Percentiles rank a stretch among this genome's conserved stretches.
phyloP scores from a whole-genome alignment of 2,113 vertebrate species.

The Pelobates fuscus region DNA sequence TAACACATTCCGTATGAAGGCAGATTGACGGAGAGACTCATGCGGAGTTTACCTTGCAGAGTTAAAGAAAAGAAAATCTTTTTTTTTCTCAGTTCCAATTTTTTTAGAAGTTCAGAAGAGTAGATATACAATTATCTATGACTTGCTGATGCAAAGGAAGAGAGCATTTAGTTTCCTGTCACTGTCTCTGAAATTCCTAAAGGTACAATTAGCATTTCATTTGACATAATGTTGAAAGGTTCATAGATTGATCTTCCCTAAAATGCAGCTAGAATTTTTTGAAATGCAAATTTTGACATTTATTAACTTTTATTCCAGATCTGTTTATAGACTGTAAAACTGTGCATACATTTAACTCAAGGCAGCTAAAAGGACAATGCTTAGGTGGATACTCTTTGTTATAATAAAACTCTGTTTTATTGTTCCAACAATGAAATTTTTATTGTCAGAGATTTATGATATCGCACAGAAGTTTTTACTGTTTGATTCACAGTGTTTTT shows the following conservation, averaged over 20 bases:
- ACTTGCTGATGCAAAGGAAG: conserved; percentile 96
- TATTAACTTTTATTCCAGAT: conserved; percentile 99
- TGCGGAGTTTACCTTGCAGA: conserved; percentile 79
- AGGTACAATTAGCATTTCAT: conserved; percentile 99
- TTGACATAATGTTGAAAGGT: conserved; percentile 99
- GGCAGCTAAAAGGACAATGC: conserved; percentile 99
- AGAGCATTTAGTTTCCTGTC: conserved; percentile 99
- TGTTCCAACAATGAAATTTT: conserved; percentile 98
- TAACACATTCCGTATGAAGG: conserved; percentile 80
- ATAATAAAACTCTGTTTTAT: conserved; percentile 98
- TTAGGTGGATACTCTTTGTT: conserved; percentile 98
- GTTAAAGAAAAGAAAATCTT: conserved; percentile 81
- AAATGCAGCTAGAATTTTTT: conserved; percentile 94
- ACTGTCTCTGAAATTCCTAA: conserved; percentile 99
- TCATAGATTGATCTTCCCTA: conserved; percentile 99
- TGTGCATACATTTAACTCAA: conserved; percentile 98
- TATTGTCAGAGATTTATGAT: conserved; percentile 98
- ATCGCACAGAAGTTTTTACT: conserved; percentile 96
- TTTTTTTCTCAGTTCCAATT: conserved; percentile 69
- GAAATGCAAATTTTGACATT: conserved; percentile 99
- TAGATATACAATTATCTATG: conserved; percentile 90
- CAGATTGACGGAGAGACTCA: conserved; percentile 79
- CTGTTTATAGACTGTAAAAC: conserved; percentile 99
- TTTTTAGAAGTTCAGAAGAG: conserved; percentile 80
- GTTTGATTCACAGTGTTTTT: conserved; percentile 90